Evolutionary conservation across 1,140 invertebrate genomes (phyloP).

Genomic region (Aplysia californica): DNA sequence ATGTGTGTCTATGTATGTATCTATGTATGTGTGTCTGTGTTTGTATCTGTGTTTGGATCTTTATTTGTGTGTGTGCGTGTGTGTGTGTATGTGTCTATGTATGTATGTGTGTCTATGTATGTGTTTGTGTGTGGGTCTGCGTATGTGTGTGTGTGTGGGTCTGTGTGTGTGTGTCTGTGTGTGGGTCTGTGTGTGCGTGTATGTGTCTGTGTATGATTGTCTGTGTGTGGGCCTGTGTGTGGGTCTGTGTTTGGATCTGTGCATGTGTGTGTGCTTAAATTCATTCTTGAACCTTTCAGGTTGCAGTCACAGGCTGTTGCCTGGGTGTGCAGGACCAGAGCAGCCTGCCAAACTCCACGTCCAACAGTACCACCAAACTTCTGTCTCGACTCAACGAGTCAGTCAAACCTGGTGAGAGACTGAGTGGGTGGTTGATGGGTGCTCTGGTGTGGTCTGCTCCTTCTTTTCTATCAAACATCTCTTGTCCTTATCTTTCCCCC

Average conservation of each 20-base stretch:
- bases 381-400: neutral
- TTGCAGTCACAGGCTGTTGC: conserved; percentile 43
- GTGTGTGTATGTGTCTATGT: conserved; percentile 6
- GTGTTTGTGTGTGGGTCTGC: neutral
- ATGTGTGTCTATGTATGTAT: neutral
- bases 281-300: conserved; percentile 34
- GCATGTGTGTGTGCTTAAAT: conserved; percentile 18
- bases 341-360: neutral
- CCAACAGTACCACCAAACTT: neutral
- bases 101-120: conserved; percentile 13
- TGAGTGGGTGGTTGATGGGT: no score
- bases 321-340: conserved; percentile 28
- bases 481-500: no score
- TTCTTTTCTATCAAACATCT: no score
- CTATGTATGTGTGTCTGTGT: neutral
- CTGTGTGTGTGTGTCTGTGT: neutral
- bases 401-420: neutral
- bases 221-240: no score
- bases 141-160: neutral
- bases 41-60: neutral
- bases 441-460: no score
- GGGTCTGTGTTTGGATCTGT: conserved; percentile 14
- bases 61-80: neutral
- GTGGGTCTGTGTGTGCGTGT: no score
- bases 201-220: no score